Evolutionary conservation across 1,140 invertebrate species (phyloP), one percentile per base, ranked within the genome.

Genomic region (Globodera rostochiensis): DNA sequence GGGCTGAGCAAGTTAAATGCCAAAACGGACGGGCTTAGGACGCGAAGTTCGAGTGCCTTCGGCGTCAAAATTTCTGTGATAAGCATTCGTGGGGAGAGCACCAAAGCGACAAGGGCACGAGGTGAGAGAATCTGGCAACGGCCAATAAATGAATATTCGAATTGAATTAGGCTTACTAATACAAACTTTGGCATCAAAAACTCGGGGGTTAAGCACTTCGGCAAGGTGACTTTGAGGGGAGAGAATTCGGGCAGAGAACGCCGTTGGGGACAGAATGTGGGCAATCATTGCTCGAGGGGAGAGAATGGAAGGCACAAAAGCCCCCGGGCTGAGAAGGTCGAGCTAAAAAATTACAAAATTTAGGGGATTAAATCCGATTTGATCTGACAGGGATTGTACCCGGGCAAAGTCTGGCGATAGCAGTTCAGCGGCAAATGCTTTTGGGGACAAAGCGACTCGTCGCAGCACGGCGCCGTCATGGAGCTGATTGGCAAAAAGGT

Each of bases 21-120:
- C 13, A 82, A 36, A 5, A 82, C 83, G 11, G 79, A 69, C 11
- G 80, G 80, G 7, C 50, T 36, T n/a, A 85, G 45, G 0, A 85
- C 83, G 11, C 83, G 70, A 15, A 77, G 45, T 45, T 36, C 60
- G 1, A 74, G 45, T 36, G 83, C 60, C 45, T 25, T 81, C 21
- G 80, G 80, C 49, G 80, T 74, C 50, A 82, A 49, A 81, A 82
- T 60, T 6, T 80, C 36, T 9, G 83, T 25, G 11, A 82, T 57
- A 6, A 82, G 84, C 4, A 82, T 53, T 15, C 78, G 82, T 19
- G 80, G 80, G 19, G 77, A 25, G 49, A 82, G 80, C 21, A 81
- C 83, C 15, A 15, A 45, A 7, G 76, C 45, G 25, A 21, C 21
- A 19, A 84, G n/a, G 25, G 73, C 45, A 9, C 36, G 47, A n/a